Evolutionary conservation across 2,888 invertebrate species (phyloP).

Genomic region (Epistrophe grossulariae): DNA sequence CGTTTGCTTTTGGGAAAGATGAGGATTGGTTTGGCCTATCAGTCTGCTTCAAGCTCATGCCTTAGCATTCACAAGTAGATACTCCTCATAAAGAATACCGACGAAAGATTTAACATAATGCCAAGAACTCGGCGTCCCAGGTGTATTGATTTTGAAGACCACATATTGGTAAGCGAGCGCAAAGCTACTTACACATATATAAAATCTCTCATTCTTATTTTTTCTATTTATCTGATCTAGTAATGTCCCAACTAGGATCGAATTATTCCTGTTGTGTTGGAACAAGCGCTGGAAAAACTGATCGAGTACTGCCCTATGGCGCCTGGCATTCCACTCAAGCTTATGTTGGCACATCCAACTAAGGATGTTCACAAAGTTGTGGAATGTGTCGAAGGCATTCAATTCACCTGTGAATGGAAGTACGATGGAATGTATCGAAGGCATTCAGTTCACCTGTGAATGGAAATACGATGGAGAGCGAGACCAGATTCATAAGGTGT

Average conservation of each 20-base stretch:
- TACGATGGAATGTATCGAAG: slow-evolving; percentile 93
- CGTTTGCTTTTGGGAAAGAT: slow-evolving; percentile 96
- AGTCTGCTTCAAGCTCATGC: slow-evolving; percentile 96
- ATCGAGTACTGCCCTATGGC: slow-evolving; percentile 92
- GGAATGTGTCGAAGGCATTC: slow-evolving; percentile 90
- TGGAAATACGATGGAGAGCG: slow-evolving; percentile 99
- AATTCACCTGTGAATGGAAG: slow-evolving; percentile 99
- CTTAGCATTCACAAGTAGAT: slow-evolving; percentile 90
- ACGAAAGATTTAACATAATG: slow-evolving; percentile 87
- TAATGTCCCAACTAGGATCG: slow-evolving; percentile 97
- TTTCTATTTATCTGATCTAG: slow-evolving; percentile 84
- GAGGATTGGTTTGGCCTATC: slow-evolving; percentile 98
- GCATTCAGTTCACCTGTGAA: slow-evolving; percentile 97
- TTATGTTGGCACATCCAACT: slow-evolving; percentile 99
- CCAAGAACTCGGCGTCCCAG: slow-evolving; percentile 86
- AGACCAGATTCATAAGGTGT: slow-evolving; percentile 98
- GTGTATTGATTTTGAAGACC: slow-evolving; percentile 93
- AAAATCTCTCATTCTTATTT: not conserved
- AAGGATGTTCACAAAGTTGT: slow-evolving; percentile 97
- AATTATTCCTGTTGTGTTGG: slow-evolving; percentile 91
- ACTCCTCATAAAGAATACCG: slow-evolving; percentile 89
- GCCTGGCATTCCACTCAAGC: slow-evolving; percentile 97
- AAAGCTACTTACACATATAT: not conserved
- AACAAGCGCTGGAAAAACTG: slow-evolving; percentile 90
- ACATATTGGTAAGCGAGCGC: slow-evolving; percentile 90